A percentile compares a stretch with the other conserved stretches of the same genome.
These are phyloP conservation scores for Thymelicus acteon DNA, from an alignment of 2,888 invertebrate genomes.

Conservation along the genomic window DNA sequence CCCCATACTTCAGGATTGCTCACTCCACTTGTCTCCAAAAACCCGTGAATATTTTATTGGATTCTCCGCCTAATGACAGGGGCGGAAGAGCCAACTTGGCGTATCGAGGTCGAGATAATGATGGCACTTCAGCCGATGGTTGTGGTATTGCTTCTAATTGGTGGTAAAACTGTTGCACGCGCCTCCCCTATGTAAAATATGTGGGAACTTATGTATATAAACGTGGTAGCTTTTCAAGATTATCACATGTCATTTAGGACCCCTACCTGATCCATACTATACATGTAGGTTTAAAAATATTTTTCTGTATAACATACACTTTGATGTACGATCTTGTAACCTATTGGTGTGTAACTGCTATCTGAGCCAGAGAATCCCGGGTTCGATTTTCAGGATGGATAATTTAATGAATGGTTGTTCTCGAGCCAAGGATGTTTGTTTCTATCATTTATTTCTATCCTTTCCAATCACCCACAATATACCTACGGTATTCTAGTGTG, in stretches of 20 bases:
- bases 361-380: too few species aligned
- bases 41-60: conserved; percentile 71
- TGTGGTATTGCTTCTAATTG: conserved; percentile 82
- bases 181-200: conserved; percentile 67
- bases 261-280: neutral
- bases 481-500: too few species aligned
- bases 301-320: too few species aligned
- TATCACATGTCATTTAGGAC: conserved; percentile 5
- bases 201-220: conserved; percentile 16
- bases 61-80: conserved; percentile 66
- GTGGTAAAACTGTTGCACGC: conserved; percentile 83
- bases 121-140: conserved; percentile 81
- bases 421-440: too few species aligned
- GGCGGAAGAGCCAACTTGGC: conserved; percentile 64
- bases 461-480: too few species aligned
- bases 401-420: too few species aligned
- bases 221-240: neutral
- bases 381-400: too few species aligned
- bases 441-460: too few species aligned
- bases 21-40: conserved; percentile 84
- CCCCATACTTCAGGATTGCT: conserved; percentile 81
- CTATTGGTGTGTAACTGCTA: too few species aligned
- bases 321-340: too few species aligned
- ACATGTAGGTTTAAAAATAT: neutral
- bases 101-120: conserved; percentile 73